Base-by-base conservation (phyloP, 2,888 invertebrate genomes). In the Papilio protenor region DNA sequence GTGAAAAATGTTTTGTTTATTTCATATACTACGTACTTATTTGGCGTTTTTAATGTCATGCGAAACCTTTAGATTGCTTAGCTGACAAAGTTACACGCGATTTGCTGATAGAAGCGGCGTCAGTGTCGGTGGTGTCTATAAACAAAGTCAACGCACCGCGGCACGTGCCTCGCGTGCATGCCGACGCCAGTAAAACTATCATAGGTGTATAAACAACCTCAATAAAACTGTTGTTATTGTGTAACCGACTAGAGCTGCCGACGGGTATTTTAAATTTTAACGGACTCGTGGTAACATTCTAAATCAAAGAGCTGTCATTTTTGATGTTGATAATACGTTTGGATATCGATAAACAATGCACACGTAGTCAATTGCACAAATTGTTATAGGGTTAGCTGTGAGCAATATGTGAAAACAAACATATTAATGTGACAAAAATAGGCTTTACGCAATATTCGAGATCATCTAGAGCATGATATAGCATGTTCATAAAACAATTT, bases 261-360 rank as follows among this genome's bases (percentile, higher is more conserved):
- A 16, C 40, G 40, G 40, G 40, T 40, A 40, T 40, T 40, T 33
- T 0, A 33, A 5, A 61, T 61, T 27, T 16, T 74, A 40, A 59
- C 59, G 21, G 40, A 47, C 45, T 47, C 47, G 27, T 61, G 40
- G 18, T 5, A 66, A 52, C 11, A 40, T 8, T 90, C 90, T 89
- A 90, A 87, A 88, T 86, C 83, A 88, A 86, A 92, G 27, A 64
- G 4, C 6, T 18, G 66, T 66, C 18, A 66, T 66, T 8, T 93
- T 93, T 84, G 88, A 90, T n/a, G 21, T 18, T 10, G 1, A 55
- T 3, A 49, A 49, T 49, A 16, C 49, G 14, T 49, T 14, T 49
- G 14, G 16, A 49, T 14, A 49, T 16, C 4, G 49, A 49, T 12
- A 14, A 14, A 49, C 49, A 49, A 12, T 4, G 4, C 49, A 49